phyloP scores from a whole-genome alignment of 2,888 invertebrate species.

The Melolontha melolontha region DNA sequence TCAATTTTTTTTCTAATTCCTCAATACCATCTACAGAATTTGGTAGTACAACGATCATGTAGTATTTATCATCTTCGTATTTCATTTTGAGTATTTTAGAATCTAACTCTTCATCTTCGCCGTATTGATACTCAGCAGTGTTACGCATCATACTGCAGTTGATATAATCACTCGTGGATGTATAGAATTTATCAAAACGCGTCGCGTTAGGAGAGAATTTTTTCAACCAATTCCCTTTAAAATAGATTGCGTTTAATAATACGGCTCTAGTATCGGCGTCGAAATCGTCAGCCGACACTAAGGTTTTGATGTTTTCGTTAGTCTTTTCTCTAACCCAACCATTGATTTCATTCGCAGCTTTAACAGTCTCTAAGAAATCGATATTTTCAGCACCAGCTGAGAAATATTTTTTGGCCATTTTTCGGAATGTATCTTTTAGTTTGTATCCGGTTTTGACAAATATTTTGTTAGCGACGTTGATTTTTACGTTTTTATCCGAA shows the following conservation, averaged over 20 bases:
- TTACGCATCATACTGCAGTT: constrained; percentile 80
- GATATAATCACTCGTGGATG: constrained; percentile 72
- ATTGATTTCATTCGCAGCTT: constrained; percentile 76
- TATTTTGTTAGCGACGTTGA: constrained; percentile 37
- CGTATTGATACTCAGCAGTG: constrained; percentile 68
- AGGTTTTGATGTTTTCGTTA: constrained; percentile 81
- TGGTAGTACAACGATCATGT: constrained; percentile 83
- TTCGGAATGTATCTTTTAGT: constrained; percentile 69
- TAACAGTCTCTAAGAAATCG: constrained; percentile 69
- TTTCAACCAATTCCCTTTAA: constrained; percentile 81
- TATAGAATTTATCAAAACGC: constrained; percentile 57
- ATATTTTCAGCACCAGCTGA: constrained; percentile 73
- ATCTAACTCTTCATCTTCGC: constrained; percentile 67
- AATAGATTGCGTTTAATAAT: constrained; percentile 87
- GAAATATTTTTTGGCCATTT: constrained; percentile 73
- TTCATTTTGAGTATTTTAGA: constrained; percentile 77
- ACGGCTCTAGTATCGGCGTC: constrained; percentile 73
- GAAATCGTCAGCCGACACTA: constrained; percentile 74
- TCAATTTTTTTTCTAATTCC: constrained; percentile 62
- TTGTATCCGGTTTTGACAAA: constrained; percentile 70
- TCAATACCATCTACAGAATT: constrained; percentile 74
- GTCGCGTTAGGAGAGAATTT: constrained; percentile 70
- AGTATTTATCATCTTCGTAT: constrained; percentile 76
- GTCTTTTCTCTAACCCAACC: constrained; percentile 85
- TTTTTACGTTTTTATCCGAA: background rate